Evolutionary conservation across 2,113 vertebrate species (phyloP).

Genomic region (Rhadina sibilatrix): DNA sequence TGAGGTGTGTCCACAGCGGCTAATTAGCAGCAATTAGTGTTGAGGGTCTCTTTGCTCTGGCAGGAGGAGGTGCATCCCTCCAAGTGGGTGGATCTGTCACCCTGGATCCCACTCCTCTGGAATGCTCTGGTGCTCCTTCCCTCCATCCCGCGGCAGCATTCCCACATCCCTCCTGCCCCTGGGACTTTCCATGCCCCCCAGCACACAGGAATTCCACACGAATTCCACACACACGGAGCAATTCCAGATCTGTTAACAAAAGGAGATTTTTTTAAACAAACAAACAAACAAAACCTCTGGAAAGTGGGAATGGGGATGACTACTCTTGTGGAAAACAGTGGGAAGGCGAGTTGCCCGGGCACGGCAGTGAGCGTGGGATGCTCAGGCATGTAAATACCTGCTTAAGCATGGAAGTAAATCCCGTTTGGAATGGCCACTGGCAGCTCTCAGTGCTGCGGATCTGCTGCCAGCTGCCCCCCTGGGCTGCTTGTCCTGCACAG

Average conservation of each 20-base stretch:
- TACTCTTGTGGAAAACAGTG: accelerated
- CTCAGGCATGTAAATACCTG: neutral
- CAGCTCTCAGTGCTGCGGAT: neutral
- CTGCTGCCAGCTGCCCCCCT: neutral
- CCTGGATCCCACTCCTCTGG: accelerated
- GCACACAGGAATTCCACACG: no score
- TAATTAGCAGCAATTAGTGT: neutral
- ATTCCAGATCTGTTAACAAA: neutral
- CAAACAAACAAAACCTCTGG: neutral
- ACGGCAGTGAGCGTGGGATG: neutral
- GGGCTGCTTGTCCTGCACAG: neutral
- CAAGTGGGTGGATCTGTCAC: neutral
- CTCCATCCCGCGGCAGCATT: neutral
- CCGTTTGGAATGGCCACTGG: neutral
- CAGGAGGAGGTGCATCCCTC: neutral
- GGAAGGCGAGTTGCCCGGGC: neutral
- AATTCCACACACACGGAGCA: neutral
- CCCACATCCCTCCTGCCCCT: accelerated
- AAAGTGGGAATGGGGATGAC: accelerated
- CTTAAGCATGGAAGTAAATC: neutral
- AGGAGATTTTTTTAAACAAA: neutral
- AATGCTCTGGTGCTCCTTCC: neutral
- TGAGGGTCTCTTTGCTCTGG: accelerated
- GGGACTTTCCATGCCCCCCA: accelerated
- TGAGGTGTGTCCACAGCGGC: neutral